These are phyloP conservation scores for Vipera latastei DNA, from an alignment of 2,797 vertebrate genomes.

Conservation along the genomic window DNA sequence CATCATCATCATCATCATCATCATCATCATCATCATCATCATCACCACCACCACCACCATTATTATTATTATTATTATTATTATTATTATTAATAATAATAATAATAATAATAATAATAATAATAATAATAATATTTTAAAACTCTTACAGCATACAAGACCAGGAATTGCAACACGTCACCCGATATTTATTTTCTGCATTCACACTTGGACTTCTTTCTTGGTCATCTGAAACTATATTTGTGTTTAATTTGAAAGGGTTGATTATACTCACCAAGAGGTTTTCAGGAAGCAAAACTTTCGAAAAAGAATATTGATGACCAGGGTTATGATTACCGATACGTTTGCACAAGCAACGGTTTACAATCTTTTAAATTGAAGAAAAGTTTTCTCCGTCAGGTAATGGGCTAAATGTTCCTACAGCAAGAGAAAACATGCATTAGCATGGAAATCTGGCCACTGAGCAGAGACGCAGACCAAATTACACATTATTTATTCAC, in stretches of 20 bases:
- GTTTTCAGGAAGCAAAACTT: background rate
- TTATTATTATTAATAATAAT: too few species aligned
- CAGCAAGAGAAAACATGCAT: background rate
- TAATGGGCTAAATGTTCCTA: background rate
- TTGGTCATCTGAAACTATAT: too few species aligned
- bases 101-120: too few species aligned
- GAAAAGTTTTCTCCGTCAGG: constrained; percentile 12
- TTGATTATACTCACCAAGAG: background rate
- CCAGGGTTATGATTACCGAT: background rate
- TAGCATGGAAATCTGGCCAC: constrained; percentile 37
- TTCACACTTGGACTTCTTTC: too few species aligned
- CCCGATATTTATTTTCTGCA: too few species aligned
- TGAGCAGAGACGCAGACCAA: constrained; percentile 23
- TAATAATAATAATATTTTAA: too few species aligned
- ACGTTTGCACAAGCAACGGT: background rate
- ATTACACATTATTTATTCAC: constrained; percentile 26
- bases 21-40: too few species aligned
- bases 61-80: too few species aligned
- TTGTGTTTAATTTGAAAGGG: background rate
- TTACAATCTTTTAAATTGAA: constrained; percentile 17
- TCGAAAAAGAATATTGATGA: background rate
- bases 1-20: too few species aligned
- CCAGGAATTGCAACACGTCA: too few species aligned
- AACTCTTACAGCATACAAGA: too few species aligned
- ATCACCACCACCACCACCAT: too few species aligned